Evolutionary conservation across 2,113 vertebrate genomes (phyloP).

Genomic region (Corynorhinus townsendii): DNA sequence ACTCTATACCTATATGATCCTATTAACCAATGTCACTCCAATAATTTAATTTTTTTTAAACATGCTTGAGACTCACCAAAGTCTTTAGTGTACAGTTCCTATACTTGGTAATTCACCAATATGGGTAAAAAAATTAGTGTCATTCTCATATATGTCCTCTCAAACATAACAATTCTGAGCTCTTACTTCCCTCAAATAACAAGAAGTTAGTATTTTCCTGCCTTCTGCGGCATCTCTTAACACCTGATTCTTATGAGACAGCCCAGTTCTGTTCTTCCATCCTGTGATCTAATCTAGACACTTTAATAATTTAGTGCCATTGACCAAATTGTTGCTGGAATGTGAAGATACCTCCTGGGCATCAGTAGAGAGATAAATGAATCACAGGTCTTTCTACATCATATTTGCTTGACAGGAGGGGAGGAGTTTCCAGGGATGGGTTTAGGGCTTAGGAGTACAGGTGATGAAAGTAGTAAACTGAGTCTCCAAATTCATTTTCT

Average conservation of each 20-base stretch:
- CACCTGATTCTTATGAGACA: background rate
- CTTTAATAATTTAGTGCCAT: background rate
- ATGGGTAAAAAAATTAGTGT: background rate
- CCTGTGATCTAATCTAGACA: background rate
- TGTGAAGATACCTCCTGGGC: background rate
- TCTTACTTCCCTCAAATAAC: background rate
- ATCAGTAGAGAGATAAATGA: background rate
- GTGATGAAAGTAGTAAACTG: background rate
- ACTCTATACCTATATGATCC: no score
- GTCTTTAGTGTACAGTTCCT: background rate
- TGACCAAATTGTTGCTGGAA: background rate
- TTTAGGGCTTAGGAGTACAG: background rate
- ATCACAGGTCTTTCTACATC: background rate
- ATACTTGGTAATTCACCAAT: background rate
- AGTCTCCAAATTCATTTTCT: background rate
- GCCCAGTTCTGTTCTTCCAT: background rate
- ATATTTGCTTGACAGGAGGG: background rate
- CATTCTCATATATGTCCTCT: background rate
- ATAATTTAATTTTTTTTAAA: background rate
- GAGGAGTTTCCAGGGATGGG: background rate
- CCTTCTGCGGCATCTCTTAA: background rate
- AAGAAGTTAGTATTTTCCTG: background rate
- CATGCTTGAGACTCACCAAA: background rate
- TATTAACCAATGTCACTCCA: no score
- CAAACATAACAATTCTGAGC: background rate